phyloP scores from a whole-genome alignment of 2,888 invertebrate species.

The Hofmannophila pseudospretella region DNA sequence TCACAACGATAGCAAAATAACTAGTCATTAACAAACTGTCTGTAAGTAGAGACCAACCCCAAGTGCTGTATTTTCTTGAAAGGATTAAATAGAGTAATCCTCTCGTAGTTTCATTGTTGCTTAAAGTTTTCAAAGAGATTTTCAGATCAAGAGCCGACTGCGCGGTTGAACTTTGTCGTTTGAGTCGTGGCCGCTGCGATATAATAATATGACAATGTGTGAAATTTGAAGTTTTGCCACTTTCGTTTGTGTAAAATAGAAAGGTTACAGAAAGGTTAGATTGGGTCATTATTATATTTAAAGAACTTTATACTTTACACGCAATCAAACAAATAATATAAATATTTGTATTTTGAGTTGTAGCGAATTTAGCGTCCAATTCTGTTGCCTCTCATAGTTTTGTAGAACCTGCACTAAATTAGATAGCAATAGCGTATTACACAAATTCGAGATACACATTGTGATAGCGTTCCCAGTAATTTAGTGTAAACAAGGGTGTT shows the following conservation, averaged over 20 bases:
- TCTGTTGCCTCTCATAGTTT: background rate
- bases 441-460: slow-evolving; percentile 6
- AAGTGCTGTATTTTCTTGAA: slow-evolving; percentile 1
- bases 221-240: too few relatives aligned
- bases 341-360: too few relatives aligned
- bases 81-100: slow-evolving; percentile 7
- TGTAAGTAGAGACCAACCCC: background rate
- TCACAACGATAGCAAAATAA: too few relatives aligned
- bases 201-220: background rate
- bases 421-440: slow-evolving; percentile 1
- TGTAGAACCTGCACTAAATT: background rate
- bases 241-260: too few relatives aligned
- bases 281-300: too few relatives aligned
- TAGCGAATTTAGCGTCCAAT: too few relatives aligned
- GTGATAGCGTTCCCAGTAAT: slow-evolving; percentile 31
- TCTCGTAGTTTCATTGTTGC: slow-evolving; percentile 8
- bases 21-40: background rate
- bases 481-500: slow-evolving; percentile 39
- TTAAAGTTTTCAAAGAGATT: slow-evolving; percentile 11
- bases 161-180: slow-evolving; percentile 7
- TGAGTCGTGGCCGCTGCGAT: slow-evolving; percentile 1
- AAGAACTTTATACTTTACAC: too few relatives aligned
- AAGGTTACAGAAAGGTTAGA: too few relatives aligned
- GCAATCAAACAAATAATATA: too few relatives aligned
- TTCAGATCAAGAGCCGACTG: slow-evolving; percentile 4